Conservation (phyloP, 92 coral and sea anemone genomes). For the Epizoanthus ramosus region DNA sequence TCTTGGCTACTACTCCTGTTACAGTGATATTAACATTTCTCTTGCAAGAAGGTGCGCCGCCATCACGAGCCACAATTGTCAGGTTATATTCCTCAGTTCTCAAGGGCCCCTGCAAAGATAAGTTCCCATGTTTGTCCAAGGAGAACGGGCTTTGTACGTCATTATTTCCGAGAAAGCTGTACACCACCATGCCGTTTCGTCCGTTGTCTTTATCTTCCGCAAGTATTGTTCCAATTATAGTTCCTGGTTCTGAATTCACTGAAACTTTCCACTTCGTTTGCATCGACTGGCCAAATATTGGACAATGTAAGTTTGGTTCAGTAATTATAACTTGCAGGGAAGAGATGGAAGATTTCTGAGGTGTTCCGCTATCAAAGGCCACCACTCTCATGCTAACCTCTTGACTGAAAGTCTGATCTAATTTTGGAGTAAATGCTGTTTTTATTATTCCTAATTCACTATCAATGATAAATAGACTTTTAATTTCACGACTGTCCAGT, state of each 20-base stretch:
- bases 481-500: slow-evolving; percentile 4
- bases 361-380: slow-evolving; percentile 65
- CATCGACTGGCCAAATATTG: slow-evolving; percentile 44
- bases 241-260: slow-evolving; percentile 15
- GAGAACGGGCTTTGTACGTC: slow-evolving; percentile 19
- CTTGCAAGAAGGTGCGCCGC: slow-evolving; percentile 17
- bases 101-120: background rate
- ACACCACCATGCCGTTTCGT: slow-evolving; percentile 55
- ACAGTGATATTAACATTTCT: too few species aligned
- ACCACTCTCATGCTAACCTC: slow-evolving; percentile 29
- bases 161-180: slow-evolving; percentile 7
- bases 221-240: slow-evolving; percentile 28
- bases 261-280: slow-evolving; percentile 39
- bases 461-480: too few species aligned
- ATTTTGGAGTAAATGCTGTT: too few species aligned
- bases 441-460: too few species aligned
- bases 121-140: background rate
- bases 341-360: slow-evolving; percentile 38
- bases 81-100: slow-evolving; percentile 26
- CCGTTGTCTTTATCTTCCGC: slow-evolving; percentile 69
- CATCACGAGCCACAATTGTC: slow-evolving; percentile 34
- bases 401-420: too few species aligned
- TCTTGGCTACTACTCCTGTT: too few species aligned
- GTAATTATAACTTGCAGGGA: slow-evolving; percentile 27
- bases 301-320: slow-evolving; percentile 68